Evolutionary conservation across 2,888 invertebrate species (phyloP).

Genomic region (Nephrocerus scutellatus): DNA sequence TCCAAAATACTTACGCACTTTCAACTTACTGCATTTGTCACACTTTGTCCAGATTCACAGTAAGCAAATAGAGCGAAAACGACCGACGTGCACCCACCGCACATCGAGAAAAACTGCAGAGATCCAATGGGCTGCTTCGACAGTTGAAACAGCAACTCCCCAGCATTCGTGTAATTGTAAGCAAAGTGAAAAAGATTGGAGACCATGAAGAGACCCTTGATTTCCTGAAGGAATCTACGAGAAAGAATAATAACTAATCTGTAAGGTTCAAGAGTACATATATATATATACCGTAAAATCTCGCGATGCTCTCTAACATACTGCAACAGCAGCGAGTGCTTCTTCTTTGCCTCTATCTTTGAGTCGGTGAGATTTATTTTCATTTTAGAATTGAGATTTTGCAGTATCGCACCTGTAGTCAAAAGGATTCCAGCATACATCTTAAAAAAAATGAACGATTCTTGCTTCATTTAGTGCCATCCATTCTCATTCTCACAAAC

Average conservation of each 20-base stretch:
- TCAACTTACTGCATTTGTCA: constrained; percentile 11
- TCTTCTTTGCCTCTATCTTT: not conserved
- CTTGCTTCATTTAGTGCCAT: not conserved
- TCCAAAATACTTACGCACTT: not conserved
- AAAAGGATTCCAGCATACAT: constrained; percentile 10
- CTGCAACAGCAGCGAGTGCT: constrained; percentile 1
- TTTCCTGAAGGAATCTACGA: constrained; percentile 10
- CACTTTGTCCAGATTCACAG: constrained; percentile 15
- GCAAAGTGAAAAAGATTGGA: constrained; percentile 12
- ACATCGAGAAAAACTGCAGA: constrained; percentile 12
- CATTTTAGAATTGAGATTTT: constrained; percentile 9
- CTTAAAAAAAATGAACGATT: not conserved
- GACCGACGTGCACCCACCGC: constrained; percentile 12
- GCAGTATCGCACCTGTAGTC: constrained; percentile 10
- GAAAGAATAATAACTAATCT: constrained; percentile 6
- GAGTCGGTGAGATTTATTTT: not conserved
- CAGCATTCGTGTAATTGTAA: constrained; percentile 15
- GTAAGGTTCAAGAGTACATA: not conserved
- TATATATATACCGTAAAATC: constrained; percentile 9
- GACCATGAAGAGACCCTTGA: constrained; percentile 7
- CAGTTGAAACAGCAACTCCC: constrained; percentile 12
- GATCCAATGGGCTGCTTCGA: constrained; percentile 13
- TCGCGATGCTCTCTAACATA: constrained; percentile 8
- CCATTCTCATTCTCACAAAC: constrained; percentile 4
- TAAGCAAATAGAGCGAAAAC: constrained; percentile 10